Conservation (phyloP, 2,113 vertebrate genomes). For the Amphilophus citrinellus region DNA sequence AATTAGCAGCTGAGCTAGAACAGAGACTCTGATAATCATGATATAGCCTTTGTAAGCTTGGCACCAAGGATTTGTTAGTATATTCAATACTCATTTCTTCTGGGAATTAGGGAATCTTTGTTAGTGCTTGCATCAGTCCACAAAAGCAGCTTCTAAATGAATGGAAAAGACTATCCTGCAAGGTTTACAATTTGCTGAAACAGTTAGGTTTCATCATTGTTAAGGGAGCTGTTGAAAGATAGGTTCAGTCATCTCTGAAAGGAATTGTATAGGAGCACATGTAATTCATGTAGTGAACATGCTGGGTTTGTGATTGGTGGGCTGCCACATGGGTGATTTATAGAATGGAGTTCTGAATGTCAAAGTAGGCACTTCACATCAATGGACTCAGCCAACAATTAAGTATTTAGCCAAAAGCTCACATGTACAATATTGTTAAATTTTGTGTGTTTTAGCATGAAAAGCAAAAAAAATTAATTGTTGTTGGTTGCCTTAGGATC, state of each 20-base stretch:
- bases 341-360: not conserved
- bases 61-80: conserved; percentile 33
- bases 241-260: conserved; percentile 9
- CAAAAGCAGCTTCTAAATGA: conserved; percentile 35
- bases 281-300: not conserved
- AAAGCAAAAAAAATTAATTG: not conserved
- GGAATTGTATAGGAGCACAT: not conserved
- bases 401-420: not conserved
- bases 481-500: not conserved
- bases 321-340: not conserved
- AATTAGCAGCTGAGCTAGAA: conserved; percentile 35
- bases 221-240: conserved; percentile 15
- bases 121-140: conserved; percentile 43
- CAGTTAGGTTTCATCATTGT: conserved; percentile 18
- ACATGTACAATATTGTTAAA: not conserved
- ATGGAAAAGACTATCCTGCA: conserved; percentile 20
- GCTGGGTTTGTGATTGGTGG: not conserved
- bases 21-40: conserved; percentile 31
- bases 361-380: not conserved
- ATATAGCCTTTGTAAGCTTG: conserved; percentile 49
- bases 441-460: not conserved
- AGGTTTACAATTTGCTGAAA: conserved; percentile 32
- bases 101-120: conserved; percentile 41
- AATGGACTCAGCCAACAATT: not conserved
- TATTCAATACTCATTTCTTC: conserved; percentile 53